phyloP scores from a whole-genome alignment of 1,140 invertebrate genomes.

The Mercenaria mercenaria region DNA sequence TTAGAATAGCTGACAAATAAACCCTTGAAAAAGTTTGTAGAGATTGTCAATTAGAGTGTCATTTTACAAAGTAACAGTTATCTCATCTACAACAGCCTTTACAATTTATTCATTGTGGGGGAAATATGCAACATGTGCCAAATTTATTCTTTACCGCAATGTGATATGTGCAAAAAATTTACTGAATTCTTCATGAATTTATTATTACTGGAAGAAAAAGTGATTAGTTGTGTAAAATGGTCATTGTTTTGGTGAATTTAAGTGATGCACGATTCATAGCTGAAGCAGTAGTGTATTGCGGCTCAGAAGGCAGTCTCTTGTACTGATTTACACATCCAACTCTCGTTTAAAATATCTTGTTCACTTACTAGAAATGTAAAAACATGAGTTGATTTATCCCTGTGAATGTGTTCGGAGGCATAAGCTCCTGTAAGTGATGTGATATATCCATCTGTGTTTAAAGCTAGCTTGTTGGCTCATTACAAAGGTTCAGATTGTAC shows the following conservation, averaged over 20 bases:
- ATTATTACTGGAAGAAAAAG: no score
- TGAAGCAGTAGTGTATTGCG: no score
- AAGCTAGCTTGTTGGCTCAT: neutral
- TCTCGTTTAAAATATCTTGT: neutral
- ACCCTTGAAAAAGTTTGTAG: slow-evolving; percentile 13
- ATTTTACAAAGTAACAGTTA: neutral
- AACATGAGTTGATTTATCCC: neutral
- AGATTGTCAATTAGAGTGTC: slow-evolving; percentile 30
- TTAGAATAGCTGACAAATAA: slow-evolving; percentile 39
- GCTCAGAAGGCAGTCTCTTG: neutral
- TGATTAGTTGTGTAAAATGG: no score
- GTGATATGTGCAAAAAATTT: neutral
- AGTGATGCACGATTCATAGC: no score
- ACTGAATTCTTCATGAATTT: no score
- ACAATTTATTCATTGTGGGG: neutral
- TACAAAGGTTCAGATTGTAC: neutral
- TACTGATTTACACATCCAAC: neutral
- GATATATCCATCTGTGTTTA: neutral
- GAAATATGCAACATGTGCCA: neutral
- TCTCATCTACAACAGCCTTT: neutral
- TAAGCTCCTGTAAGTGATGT: neutral
- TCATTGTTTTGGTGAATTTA: neutral
- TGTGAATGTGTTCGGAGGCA: neutral
- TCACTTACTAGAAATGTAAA: neutral
- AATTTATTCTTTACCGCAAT: neutral